These are phyloP conservation scores for Idris sp. DNA, from an alignment of 1,140 invertebrate species.

Conservation along the genomic window DNA sequence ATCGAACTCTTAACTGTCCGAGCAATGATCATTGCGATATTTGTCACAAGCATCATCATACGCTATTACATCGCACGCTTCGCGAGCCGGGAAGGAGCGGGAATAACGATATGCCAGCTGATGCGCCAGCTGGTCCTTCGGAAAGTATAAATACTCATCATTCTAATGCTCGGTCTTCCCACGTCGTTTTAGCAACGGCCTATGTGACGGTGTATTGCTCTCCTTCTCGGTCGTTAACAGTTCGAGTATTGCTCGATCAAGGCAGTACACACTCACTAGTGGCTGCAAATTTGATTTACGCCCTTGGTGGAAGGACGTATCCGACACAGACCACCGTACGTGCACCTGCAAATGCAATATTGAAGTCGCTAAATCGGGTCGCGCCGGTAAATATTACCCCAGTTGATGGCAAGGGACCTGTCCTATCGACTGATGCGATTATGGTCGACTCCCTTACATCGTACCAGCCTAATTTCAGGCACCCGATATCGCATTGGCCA, in stretches of 20 bases:
- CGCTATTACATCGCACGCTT: background rate
- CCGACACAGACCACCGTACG: background rate
- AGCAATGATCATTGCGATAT: background rate
- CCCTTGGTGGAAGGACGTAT: background rate
- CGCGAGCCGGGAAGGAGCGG: background rate
- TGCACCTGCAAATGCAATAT: conserved; percentile 3
- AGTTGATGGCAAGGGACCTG: background rate
- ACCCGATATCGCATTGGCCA: background rate
- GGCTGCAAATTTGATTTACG: background rate
- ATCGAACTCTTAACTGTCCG: background rate
- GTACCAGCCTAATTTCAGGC: background rate
- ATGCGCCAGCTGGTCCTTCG: background rate
- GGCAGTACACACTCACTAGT: conserved; percentile 19
- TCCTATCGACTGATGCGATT: conserved; percentile 9
- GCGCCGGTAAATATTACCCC: conserved; percentile 2
- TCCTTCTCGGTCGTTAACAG: background rate
- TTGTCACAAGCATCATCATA: conserved; percentile 9
- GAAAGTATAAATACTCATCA: background rate
- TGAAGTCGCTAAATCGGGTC: background rate
- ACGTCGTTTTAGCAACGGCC: conserved; percentile 8
- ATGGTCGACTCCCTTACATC: conserved; percentile 11
- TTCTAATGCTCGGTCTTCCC: background rate
- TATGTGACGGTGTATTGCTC: background rate
- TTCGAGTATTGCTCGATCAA: conserved; percentile 26
- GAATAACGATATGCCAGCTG: no score